phyloP scores from a whole-genome alignment of 2,797 vertebrate genomes.

The Erethizon dorsatum region DNA sequence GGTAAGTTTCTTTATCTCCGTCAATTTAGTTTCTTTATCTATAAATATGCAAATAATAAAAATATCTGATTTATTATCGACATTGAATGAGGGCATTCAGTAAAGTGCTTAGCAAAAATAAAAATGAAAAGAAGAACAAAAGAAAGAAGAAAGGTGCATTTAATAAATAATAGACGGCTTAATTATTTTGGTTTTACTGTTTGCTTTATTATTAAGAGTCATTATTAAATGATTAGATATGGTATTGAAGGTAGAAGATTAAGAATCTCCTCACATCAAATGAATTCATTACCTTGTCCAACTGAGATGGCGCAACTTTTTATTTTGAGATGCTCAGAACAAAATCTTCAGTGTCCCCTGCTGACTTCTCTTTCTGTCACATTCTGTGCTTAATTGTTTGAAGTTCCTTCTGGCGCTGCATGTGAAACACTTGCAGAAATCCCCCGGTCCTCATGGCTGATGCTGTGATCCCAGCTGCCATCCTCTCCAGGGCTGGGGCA shows the following conservation, averaged over 20 bases:
- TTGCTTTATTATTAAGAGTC: neutral
- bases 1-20: constrained; percentile 3
- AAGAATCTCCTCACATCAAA: neutral
- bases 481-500: rapidly evolving
- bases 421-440: rapidly evolving
- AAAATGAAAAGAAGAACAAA: neutral
- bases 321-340: neutral
- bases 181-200: neutral
- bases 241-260: neutral
- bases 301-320: neutral
- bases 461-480: neutral
- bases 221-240: neutral
- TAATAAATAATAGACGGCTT: neutral
- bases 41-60: neutral
- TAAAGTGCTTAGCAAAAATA: neutral
- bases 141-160: neutral
- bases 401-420: rapidly evolving
- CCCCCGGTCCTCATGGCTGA: rapidly evolving
- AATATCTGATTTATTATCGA: neutral
- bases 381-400: rapidly evolving
- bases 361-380: neutral
- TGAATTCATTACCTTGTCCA: too few species aligned
- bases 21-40: constrained; percentile 2
- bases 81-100: neutral
- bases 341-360: neutral